Base-by-base conservation (phyloP, 2,888 invertebrate genomes). In the Criorhina ranunculi region DNA sequence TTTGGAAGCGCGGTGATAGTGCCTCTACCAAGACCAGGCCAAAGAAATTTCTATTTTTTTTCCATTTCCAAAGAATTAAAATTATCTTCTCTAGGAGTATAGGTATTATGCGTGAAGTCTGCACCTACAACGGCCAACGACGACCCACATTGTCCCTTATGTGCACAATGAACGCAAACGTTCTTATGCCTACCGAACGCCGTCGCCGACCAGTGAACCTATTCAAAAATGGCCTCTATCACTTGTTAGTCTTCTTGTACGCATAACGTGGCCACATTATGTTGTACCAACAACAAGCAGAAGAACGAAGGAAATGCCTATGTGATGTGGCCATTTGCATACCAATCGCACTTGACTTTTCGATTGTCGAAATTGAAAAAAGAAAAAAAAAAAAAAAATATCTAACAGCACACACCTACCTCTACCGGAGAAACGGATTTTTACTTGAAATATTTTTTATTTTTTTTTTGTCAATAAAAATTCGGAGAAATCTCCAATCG, bases 101-200 rank as follows among this genome's bases (percentile, higher is more conserved):
- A 67, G 72, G 62, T 49, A 46, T 35, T 62, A 11, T 59, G 59
- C 55, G 37, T 70, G 29, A 46, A 46, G 51, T 64, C 62, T 9
- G 15, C 53, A 31, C 19, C 46, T 57, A 53, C 11, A 40, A 51
- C 17, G n/a, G n/a, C 24, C 24, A 24, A 31, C 8, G 46, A 49
- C 81, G 85, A 85, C 85, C 85, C 85, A 85, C 85, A 85, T 85
- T 85, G 85, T 70, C 79, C 69, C 80, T 80, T 80, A 76, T 75
- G 29, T 40, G 67, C 57, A 66, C 73, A 78, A 35, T 67, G 53
- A 72, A 60, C 72, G 70, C 33, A 15, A 29, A 79, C 64, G 33
- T 33, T 19, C 40, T 37, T 31, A 46, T 67, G 49, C 37, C 44
- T 76, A 60, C 35, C 62, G 53, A 70, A 76, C 35, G 60, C 15